phyloP scores from a whole-genome alignment of 2,888 invertebrate species.

The Amphipyra tragopoginis region DNA sequence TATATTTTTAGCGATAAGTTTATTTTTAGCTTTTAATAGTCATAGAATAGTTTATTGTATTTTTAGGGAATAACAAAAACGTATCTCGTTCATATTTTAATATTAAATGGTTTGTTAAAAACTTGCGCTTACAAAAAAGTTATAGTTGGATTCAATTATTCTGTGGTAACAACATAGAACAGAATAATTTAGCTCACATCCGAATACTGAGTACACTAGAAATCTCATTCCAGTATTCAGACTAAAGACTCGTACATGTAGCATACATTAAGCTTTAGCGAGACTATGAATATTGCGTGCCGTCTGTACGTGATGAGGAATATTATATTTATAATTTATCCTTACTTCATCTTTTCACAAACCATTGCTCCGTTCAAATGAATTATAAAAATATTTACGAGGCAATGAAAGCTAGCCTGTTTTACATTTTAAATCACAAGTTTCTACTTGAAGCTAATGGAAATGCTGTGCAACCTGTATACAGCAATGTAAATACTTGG shows the following conservation, averaged over 20 bases:
- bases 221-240: constrained; percentile 26
- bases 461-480: constrained; percentile 43
- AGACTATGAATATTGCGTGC: constrained; percentile 45
- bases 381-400: constrained; percentile 41
- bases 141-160: background rate
- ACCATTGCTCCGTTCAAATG: constrained; percentile 25
- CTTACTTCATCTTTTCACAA: constrained; percentile 22
- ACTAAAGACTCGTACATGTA: constrained; percentile 29
- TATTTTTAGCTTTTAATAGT: no score
- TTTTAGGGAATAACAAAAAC: no score
- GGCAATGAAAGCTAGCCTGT: constrained; percentile 44
- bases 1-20: no score
- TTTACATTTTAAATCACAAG: constrained; percentile 52
- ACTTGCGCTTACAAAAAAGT: background rate
- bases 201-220: constrained; percentile 5
- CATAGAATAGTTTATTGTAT: no score
- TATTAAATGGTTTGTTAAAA: background rate
- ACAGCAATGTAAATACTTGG: constrained; percentile 38
- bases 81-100: no score
- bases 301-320: constrained; percentile 42
- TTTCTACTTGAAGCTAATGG: constrained; percentile 49
- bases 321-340: constrained; percentile 29
- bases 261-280: constrained; percentile 41
- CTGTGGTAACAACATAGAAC: constrained; percentile 6
- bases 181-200: constrained; percentile 10